Conservation (phyloP, 2,113 vertebrate genomes). For the Asarcornis scutulata region DNA sequence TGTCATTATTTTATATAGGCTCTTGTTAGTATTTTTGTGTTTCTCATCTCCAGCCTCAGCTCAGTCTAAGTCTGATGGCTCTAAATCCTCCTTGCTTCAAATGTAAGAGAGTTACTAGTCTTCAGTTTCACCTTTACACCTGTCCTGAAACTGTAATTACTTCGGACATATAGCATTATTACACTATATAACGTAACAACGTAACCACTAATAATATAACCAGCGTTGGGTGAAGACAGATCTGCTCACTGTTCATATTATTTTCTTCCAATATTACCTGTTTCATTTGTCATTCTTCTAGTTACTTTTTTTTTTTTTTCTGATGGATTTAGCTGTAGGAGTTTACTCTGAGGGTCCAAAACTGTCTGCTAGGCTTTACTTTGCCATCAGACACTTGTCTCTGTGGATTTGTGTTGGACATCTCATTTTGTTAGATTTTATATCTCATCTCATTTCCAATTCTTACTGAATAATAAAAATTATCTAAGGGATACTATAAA, state of each 20-base stretch:
- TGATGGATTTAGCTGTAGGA: neutral
- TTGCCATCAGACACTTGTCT: neutral
- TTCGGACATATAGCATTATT: neutral
- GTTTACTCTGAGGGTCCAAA: neutral
- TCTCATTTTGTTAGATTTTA: neutral
- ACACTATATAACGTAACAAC: too few relatives aligned
- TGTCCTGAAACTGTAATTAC: conserved; percentile 12
- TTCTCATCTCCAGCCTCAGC: conserved; percentile 36
- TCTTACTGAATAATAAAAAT: neutral
- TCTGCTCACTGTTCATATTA: neutral
- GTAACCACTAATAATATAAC: neutral
- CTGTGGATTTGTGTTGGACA: neutral
- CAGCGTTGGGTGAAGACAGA: neutral
- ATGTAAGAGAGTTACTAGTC: neutral
- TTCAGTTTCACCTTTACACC: neutral
- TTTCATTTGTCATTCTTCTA: neutral
- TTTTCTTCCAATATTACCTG: neutral
- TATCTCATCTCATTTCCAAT: neutral
- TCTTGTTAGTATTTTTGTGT: conserved; percentile 41
- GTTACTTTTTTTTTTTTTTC: neutral
- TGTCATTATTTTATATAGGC: conserved; percentile 38
- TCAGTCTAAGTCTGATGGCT: conserved; percentile 23
- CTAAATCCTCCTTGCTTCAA: conserved; percentile 25
- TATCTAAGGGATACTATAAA: neutral
- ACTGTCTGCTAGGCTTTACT: neutral